Base-by-base conservation (phyloP, 2,888 invertebrate genomes). In the Sarcophaga carnaria region DNA sequence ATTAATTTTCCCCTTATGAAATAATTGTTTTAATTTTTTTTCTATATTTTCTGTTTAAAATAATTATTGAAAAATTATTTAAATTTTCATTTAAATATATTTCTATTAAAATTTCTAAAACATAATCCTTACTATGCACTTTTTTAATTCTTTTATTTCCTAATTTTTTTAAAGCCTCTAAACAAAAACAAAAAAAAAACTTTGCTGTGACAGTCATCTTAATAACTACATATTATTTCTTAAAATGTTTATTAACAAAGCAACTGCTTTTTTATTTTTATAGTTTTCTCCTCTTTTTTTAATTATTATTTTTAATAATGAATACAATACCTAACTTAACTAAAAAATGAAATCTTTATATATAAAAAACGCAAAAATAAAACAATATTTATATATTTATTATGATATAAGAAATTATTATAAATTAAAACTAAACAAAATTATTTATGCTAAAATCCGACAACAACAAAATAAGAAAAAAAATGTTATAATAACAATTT, bases 191-290 rank as follows among this genome's bases (percentile, higher is more conserved):
- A 75, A 74, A 60, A 60, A 77, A 88, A 85, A 89, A 88, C 89
- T 89, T 89, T 89, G 89, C 86, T 87, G 86, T 87, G 86, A 83
- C 78, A 87, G 78, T 81, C 66, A 70, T 80, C 74, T 80, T 47
- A 37, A 37, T 37, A 37, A 37, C 45, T 80, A 77, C 63, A 22
- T 37, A 67, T 79, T 25, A 60, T 77, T 86, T 86, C 49, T 75
- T 79, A n/a, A 85, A 80, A 79, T 83, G 79, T 22, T 60, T 37
- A 75, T 80, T 78, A 84, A 89, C 37, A 37, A 37, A 37, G 37
- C 37, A 37, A 8, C 3, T 10, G 37, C 37, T 37, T 8, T 10
- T 37, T 37, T 8, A 37, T 37, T 37, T 37, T 54, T 54, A 54
- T 54, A 14, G 5, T 49, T 10, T 12, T 54, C 12, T 17, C 54